Percentiles rank a stretch among this genome's conserved stretches.
Conservation (phyloP, 2,113 vertebrate species). For the Heliornis fulica region DNA sequence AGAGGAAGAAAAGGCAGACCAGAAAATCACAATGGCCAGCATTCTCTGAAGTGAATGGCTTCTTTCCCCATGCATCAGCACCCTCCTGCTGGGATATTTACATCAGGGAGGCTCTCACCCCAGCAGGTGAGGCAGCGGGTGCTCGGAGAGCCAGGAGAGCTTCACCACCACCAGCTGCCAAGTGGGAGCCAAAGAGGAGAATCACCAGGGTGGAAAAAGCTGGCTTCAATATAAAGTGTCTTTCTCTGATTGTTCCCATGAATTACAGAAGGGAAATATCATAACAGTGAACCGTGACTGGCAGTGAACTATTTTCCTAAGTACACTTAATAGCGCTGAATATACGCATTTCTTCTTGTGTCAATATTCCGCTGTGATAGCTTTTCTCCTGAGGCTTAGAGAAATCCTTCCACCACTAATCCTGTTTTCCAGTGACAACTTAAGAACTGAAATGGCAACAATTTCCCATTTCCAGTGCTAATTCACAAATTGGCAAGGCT, state of each 20-base stretch:
- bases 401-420: constrained; percentile 47
- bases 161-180: background rate
- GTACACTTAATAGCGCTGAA: background rate
- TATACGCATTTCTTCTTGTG: background rate
- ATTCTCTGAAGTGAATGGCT: background rate
- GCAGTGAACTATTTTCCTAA: background rate
- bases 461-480: background rate
- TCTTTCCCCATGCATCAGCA: background rate
- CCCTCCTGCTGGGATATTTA: background rate
- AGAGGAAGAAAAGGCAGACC: background rate
- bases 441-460: constrained; percentile 18
- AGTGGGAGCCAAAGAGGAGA: background rate
- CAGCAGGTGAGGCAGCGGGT: background rate
- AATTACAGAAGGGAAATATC: background rate
- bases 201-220: background rate
- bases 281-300: background rate
- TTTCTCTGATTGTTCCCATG: background rate
- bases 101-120: background rate
- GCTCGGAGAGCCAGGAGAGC: background rate
- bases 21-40: background rate
- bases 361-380: background rate
- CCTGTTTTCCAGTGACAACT: constrained; percentile 42
- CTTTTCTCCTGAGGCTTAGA: background rate
- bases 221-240: background rate
- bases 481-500: constrained; percentile 37